phyloP scores from a whole-genome alignment of 2,888 invertebrate species.

The Heterodera filipjevi region DNA sequence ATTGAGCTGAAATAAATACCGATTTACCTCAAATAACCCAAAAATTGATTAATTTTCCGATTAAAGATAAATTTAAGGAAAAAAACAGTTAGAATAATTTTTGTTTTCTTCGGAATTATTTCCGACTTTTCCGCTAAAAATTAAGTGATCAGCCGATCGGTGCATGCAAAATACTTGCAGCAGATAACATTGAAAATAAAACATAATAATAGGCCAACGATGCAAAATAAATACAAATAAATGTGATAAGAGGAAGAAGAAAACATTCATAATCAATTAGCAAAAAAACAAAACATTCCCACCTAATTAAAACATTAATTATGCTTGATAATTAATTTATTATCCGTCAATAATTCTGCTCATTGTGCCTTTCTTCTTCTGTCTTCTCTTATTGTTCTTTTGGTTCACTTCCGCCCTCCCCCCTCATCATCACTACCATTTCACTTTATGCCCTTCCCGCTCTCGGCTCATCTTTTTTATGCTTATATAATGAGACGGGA shows the following conservation, averaged over 20 bases:
- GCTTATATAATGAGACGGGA: slow-evolving; percentile 10
- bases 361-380: neutral
- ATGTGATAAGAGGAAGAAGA: neutral
- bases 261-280: no score
- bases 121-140: neutral
- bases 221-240: neutral
- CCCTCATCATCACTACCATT: neutral
- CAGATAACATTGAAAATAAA: neutral
- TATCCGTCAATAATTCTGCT: neutral
- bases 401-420: neutral
- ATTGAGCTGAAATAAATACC: no score
- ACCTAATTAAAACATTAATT: neutral
- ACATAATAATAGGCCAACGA: neutral
- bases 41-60: no score
- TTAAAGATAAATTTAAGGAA: no score
- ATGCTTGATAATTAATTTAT: neutral
- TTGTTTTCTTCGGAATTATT: neutral
- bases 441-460: neutral
- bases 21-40: no score
- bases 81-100: no score
- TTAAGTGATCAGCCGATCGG: neutral
- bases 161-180: neutral
- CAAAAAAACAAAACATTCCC: no score
- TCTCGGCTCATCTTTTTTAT: no score
- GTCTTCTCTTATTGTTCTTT: neutral